phyloP scores from a whole-genome alignment of 2,797 vertebrate species.

The Anguilla anguilla region DNA sequence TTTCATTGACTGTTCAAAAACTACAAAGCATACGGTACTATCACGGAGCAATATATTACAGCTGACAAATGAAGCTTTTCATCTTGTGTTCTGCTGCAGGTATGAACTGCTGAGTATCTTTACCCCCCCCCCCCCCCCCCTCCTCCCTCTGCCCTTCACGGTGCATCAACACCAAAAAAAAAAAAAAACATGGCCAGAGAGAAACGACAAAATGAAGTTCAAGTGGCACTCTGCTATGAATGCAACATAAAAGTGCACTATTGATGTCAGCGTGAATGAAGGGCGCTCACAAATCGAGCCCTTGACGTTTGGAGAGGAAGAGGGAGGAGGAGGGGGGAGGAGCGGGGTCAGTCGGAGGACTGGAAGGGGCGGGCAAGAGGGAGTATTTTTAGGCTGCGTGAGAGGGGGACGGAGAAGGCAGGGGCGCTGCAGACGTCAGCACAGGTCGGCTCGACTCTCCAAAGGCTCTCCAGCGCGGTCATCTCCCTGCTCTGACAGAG shows the following conservation, averaged over 20 bases:
- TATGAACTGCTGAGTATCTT: slow-evolving; percentile 20
- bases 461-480: slow-evolving; percentile 27
- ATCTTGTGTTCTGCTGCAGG: slow-evolving; percentile 52
- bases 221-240: slow-evolving; percentile 50
- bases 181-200: slow-evolving; percentile 45
- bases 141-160: slow-evolving; percentile 29
- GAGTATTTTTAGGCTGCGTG: slow-evolving; percentile 56
- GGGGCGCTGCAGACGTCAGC: slow-evolving; percentile 45
- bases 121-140: neutral
- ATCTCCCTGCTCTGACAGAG: neutral
- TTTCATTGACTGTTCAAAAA: neutral
- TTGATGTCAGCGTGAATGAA: slow-evolving; percentile 26
- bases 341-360: slow-evolving; percentile 33
- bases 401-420: slow-evolving; percentile 41
- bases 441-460: slow-evolving; percentile 36
- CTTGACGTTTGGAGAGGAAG: slow-evolving; percentile 47
- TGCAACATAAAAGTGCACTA: slow-evolving; percentile 42
- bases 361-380: slow-evolving; percentile 46
- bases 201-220: slow-evolving; percentile 53
- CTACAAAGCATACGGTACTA: neutral
- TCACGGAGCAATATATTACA: slow-evolving; percentile 38
- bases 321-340: slow-evolving; percentile 19
- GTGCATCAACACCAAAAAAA: slow-evolving; percentile 40
- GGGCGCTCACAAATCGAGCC: slow-evolving; percentile 61
- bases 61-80: slow-evolving; percentile 40